These are phyloP conservation scores for Sinohyriopsis cumingii DNA, from an alignment of 2,888 invertebrate genomes.

Conservation along the genomic window DNA sequence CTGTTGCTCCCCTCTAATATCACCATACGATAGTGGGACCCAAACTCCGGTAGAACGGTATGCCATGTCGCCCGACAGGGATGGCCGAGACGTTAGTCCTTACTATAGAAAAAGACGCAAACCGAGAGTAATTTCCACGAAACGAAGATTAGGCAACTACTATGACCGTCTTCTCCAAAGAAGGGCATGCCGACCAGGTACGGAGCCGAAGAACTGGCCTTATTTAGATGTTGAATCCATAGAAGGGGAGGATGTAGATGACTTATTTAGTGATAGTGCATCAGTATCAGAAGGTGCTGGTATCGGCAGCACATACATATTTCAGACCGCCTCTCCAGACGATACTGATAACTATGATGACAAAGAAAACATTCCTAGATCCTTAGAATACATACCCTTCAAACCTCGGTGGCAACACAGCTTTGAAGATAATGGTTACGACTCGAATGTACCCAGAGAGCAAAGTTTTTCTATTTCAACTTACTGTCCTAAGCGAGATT, in stretches of 20 bases:
- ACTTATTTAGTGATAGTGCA: slow-evolving; percentile 43
- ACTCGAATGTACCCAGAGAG: slow-evolving; percentile 33
- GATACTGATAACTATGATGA: slow-evolving; percentile 22
- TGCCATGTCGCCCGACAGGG: slow-evolving; percentile 23
- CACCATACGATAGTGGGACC: slow-evolving; percentile 17
- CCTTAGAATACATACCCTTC: slow-evolving; percentile 38
- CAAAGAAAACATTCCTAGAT: slow-evolving; percentile 1
- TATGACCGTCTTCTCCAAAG: slow-evolving; percentile 38
- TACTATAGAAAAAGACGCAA: slow-evolving; percentile 24
- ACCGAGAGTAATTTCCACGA: slow-evolving; percentile 39
- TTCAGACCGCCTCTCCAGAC: not conserved
- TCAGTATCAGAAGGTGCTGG: slow-evolving; percentile 5
- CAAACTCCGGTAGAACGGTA: no score
- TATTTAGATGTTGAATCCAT: slow-evolving; percentile 53
- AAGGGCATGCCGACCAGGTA: slow-evolving; percentile 26
- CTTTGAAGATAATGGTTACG: slow-evolving; percentile 11
- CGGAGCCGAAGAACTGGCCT: slow-evolving; percentile 46
- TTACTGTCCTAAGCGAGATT: slow-evolving; percentile 16
- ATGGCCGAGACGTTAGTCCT: not conserved
- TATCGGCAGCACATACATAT: slow-evolving; percentile 1
- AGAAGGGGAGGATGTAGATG: slow-evolving; percentile 41
- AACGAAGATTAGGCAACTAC: slow-evolving; percentile 44
- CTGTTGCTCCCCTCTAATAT: slow-evolving; percentile 14
- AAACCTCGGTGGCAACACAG: slow-evolving; percentile 43
- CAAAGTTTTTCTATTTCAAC: slow-evolving; percentile 22